phyloP scores from a whole-genome alignment of 2,888 invertebrate genomes.

The Molanna angustata region DNA sequence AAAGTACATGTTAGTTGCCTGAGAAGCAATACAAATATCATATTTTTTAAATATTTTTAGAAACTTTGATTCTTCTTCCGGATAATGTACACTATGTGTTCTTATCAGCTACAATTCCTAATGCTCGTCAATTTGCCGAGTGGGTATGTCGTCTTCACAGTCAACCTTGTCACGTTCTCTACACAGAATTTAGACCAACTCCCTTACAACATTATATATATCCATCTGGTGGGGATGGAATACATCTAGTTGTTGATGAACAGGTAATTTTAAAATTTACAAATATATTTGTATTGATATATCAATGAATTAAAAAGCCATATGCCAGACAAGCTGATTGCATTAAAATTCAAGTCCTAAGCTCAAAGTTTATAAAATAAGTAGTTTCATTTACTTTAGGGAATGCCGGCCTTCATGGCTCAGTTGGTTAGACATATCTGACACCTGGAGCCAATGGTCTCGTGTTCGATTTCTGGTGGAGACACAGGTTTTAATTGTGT shows the following conservation, averaged over 20 bases:
- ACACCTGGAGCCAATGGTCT: too few relatives aligned
- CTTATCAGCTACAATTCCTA: conserved; percentile 98
- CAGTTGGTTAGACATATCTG: too few relatives aligned
- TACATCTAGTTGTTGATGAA: conserved; percentile 95
- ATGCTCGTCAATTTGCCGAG: conserved; percentile 93
- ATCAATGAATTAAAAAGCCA: too few relatives aligned
- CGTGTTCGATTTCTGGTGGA: too few relatives aligned
- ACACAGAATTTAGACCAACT: conserved; percentile 96
- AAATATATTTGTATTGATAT: too few relatives aligned
- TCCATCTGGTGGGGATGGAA: conserved; percentile 93
- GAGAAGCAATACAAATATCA: background rate
- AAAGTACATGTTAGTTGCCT: too few relatives aligned
- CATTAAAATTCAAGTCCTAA: too few relatives aligned
- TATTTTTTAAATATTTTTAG: conserved; percentile 44
- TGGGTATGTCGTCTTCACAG: conserved; percentile 94
- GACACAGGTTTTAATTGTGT: too few relatives aligned
- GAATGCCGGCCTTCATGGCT: too few relatives aligned
- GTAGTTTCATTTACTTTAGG: too few relatives aligned
- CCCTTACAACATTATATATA: conserved; percentile 98
- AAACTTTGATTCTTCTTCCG: conserved; percentile 94
- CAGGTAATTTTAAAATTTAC: conserved; percentile 52
- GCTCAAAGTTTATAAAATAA: too few relatives aligned
- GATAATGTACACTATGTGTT: conserved; percentile 99
- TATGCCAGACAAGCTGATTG: too few relatives aligned
- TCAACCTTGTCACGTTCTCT: conserved; percentile 98